phyloP scores from a whole-genome alignment of 1,140 invertebrate species.

The Hypsibius dujardini region DNA sequence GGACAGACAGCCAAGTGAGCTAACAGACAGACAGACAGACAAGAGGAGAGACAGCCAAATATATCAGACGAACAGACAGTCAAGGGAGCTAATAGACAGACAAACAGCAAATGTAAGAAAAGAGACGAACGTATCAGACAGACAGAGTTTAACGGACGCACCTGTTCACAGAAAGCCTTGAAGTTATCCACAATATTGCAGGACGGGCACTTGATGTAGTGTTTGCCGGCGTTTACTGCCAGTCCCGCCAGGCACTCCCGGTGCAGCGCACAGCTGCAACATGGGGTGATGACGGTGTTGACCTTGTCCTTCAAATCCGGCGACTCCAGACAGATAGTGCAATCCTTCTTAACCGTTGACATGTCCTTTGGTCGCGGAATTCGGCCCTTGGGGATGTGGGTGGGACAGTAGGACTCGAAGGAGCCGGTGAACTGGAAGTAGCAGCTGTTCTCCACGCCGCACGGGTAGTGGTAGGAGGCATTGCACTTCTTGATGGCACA shows the following conservation, averaged over 20 bases:
- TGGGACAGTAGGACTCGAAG: constrained; percentile 36
- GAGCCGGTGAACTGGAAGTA: constrained; percentile 44
- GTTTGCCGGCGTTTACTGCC: constrained; percentile 5
- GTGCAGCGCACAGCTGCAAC: background rate
- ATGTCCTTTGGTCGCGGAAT: constrained; percentile 5
- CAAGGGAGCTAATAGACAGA: too few relatives aligned
- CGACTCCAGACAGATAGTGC: background rate
- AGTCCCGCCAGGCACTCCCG: constrained; percentile 3
- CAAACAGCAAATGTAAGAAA: too few relatives aligned
- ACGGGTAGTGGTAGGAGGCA: constrained; percentile 44
- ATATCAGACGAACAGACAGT: too few relatives aligned
- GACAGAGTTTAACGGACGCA: too few relatives aligned
- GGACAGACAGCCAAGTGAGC: too few relatives aligned
- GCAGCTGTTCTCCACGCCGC: constrained; percentile 40
- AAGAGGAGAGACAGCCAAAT: too few relatives aligned
- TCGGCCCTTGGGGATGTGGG: background rate
- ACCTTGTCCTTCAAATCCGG: constrained; percentile 12
- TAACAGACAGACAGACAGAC: too few relatives aligned
- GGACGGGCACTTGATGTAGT: background rate
- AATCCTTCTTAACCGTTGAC: background rate
- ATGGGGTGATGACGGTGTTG: background rate
- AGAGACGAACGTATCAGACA: too few relatives aligned
- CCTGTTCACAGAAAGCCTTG: background rate
- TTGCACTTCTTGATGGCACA: constrained; percentile 41
- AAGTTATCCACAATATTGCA: constrained; percentile 1